Evolutionary conservation across 92 coral and sea anemone species (phyloP).

Genomic region (Meandrina meandrites): DNA sequence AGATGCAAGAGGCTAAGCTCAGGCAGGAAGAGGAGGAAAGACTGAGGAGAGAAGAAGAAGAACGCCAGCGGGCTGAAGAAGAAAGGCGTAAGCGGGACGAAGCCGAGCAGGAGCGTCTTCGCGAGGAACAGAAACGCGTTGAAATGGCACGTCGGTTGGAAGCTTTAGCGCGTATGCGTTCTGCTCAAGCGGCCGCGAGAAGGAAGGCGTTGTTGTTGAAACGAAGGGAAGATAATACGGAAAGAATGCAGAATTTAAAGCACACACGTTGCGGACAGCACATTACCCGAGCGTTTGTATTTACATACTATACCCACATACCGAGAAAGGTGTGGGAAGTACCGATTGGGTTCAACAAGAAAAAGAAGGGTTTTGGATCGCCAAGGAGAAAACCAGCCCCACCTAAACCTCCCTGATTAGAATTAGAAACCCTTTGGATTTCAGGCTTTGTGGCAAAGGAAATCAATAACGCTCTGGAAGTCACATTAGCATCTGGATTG

Average conservation of each 20-base stretch:
- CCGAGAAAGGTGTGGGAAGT: slow-evolving; percentile 92
- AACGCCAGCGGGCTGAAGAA: slow-evolving; percentile 79
- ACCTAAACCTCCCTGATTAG: slow-evolving; percentile 24
- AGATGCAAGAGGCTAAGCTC: slow-evolving; percentile 90
- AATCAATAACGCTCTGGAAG: background rate
- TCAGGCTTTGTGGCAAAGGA: background rate
- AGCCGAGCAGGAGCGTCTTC: slow-evolving; percentile 64
- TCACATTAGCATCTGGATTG: too few relatives aligned
- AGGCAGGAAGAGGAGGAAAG: slow-evolving; percentile 83
- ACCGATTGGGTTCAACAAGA: slow-evolving; percentile 80
- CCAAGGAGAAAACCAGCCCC: slow-evolving; percentile 72
- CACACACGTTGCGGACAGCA: slow-evolving; percentile 76
- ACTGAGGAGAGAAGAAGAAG: slow-evolving; percentile 72
- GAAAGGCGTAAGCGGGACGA: slow-evolving; percentile 76
- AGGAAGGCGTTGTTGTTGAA: slow-evolving; percentile 77
- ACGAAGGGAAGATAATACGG: slow-evolving; percentile 79
- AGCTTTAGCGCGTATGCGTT: slow-evolving; percentile 89
- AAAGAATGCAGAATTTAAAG: slow-evolving; percentile 74
- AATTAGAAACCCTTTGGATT: background rate
- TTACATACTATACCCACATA: slow-evolving; percentile 74
- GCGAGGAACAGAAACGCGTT: slow-evolving; percentile 75
- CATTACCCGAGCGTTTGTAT: slow-evolving; percentile 74
- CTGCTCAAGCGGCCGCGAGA: slow-evolving; percentile 81
- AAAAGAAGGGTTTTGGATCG: slow-evolving; percentile 73
- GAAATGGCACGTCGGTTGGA: slow-evolving; percentile 87